Evolutionary conservation across 2,797 vertebrate species (phyloP), one percentile per base, ranked within the genome.

Genomic region (Simalia tracyae): DNA sequence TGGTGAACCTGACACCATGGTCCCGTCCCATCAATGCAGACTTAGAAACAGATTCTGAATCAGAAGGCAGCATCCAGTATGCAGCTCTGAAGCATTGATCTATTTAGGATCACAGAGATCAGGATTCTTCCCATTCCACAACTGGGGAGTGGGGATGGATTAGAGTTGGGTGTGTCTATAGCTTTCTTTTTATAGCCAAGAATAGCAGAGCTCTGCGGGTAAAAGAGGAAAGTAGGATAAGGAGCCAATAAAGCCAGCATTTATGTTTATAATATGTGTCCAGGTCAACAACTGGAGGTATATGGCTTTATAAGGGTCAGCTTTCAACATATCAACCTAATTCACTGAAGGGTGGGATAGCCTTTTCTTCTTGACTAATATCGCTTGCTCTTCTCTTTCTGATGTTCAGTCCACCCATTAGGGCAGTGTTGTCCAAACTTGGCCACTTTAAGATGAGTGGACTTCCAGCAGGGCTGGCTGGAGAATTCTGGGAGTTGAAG

Each of bases 51-150:
- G 50, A 1, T 15, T 66, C 15, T 1, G 84, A 87, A 81, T 76
- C 3, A 1, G 93, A 84, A 54, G 92, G 89, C 19, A 61, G 72
- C 0, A 91, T 95, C 15, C 92, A 94, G 19, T 95, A 95, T 2
- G 54, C 85, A 0, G 1, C 84, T 36, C 63, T 95, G 89, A 66
- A 28, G 84, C 94, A 86, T 72, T 94, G 92, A 93, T n/a, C 22
- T 68, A 31, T n/a, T 17, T 11, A 11, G 50, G 42, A 42, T 5
- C 24, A 22, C 50, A 1, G 26, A 59, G 26, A 89, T 56, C 60
- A 66, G 60, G 72, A 60, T 11, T 22, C 54, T 26, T 81, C 76
- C 11, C 31, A 59, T 4, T 22, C 8, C 19, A 19, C 17, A 1
- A 14, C 15, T n/a, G 4, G 10, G 24, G 0, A 12, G 26, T 50